A percentile compares a stretch with the other conserved stretches of the same genome.
These are phyloP conservation scores for Tinea pellionella DNA, from an alignment of 2,888 invertebrate species.

Conservation along the genomic window DNA sequence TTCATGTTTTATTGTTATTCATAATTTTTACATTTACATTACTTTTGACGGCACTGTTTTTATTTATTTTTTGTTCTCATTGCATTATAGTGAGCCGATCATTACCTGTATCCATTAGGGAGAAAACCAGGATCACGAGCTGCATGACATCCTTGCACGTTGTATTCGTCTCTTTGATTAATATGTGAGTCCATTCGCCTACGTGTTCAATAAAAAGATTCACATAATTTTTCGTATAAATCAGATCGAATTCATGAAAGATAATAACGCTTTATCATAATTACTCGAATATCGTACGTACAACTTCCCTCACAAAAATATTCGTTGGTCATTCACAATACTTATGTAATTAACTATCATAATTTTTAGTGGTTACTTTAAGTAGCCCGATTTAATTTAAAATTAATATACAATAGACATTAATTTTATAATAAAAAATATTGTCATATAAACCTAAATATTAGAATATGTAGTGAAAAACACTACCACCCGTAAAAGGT, in stretches of 20 bases:
- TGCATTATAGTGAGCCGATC: conserved; percentile 8
- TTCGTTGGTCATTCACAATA: too few species aligned
- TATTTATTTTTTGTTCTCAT: neutral
- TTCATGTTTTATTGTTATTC: neutral
- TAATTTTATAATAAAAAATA: too few species aligned
- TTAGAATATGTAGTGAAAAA: too few species aligned
- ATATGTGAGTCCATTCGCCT: neutral
- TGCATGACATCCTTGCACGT: conserved; percentile 10
- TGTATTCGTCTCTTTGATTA: conserved; percentile 1
- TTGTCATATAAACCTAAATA: too few species aligned
- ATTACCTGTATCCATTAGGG: conserved; percentile 8
- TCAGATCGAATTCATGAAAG: neutral
- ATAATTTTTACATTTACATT: neutral
- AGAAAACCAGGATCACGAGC: conserved; percentile 2
- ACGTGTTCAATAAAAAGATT: neutral
- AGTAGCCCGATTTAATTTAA: too few species aligned
- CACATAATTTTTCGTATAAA: neutral
- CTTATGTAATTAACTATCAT: too few species aligned
- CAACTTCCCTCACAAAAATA: too few species aligned
- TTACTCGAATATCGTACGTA: too few species aligned
- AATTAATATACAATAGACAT: too few species aligned
- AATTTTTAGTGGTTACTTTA: too few species aligned
- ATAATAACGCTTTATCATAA: neutral
- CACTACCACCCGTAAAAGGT: too few species aligned
- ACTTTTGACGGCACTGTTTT: neutral